These are phyloP conservation scores for Galeruca laticollis DNA, from an alignment of 2,888 invertebrate genomes.

Conservation along the genomic window DNA sequence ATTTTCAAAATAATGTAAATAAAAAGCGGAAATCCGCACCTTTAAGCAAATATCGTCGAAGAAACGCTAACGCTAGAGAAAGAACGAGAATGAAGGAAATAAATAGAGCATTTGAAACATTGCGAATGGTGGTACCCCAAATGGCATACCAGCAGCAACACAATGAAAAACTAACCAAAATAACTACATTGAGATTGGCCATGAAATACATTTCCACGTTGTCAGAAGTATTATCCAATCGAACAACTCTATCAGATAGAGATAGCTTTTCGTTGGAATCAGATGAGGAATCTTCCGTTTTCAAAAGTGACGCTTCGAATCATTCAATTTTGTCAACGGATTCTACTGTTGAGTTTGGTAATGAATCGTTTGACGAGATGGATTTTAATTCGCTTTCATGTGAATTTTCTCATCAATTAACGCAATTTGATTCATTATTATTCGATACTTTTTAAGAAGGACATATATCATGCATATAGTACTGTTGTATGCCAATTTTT, in stretches of 20 bases:
- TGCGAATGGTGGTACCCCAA: conserved; percentile 72
- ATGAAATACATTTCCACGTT: conserved; percentile 77
- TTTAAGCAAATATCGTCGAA: conserved; percentile 76
- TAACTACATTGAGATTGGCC: conserved; percentile 76
- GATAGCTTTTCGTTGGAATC: conserved; percentile 70
- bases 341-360: conserved; percentile 62
- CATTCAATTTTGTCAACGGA: conserved; percentile 63
- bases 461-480: not conserved
- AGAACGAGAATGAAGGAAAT: conserved; percentile 77
- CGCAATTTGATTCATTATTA: conserved; percentile 62
- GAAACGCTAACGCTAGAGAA: conserved; percentile 78
- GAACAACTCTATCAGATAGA: not conserved
- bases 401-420: conserved; percentile 61
- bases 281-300: conserved; percentile 66
- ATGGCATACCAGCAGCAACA: conserved; percentile 60
- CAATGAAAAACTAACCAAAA: conserved; percentile 75
- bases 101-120: conserved; percentile 75
- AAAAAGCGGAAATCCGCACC: conserved; percentile 67
- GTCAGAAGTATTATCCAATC: conserved; percentile 70
- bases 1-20: conserved; percentile 34
- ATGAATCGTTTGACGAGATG: conserved; percentile 62
- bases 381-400: conserved; percentile 63
- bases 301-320: conserved; percentile 63
- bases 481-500: too few relatives aligned
- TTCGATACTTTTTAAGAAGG: conserved; percentile 57